A percentile compares a stretch with the other conserved stretches of the same genome.
Evolutionary conservation across 64 coral and sea anemone species (phyloP).

Genomic region (Trachythela sp.): DNA sequence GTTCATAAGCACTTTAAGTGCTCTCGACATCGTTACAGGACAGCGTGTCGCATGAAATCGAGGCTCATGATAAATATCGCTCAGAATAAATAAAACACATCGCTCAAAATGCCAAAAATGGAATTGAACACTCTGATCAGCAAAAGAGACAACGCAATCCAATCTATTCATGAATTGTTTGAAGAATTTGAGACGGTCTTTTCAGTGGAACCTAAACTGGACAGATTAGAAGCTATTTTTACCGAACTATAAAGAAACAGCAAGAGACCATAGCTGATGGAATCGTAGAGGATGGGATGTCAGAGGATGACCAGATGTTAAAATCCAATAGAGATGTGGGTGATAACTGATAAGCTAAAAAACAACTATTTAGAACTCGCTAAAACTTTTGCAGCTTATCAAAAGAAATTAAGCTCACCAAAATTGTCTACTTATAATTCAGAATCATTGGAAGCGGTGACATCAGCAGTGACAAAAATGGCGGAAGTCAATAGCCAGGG

Average conservation of each 20-base stretch:
- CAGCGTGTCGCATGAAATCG: not conserved
- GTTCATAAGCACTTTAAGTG: no score
- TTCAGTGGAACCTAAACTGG: not conserved
- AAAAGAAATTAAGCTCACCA: not conserved
- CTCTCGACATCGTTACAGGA: no score
- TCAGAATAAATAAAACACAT: not conserved
- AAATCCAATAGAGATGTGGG: not conserved
- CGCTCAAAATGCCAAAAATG: not conserved
- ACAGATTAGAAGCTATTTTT: not conserved
- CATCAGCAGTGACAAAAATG: not conserved
- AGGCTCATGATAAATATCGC: not conserved
- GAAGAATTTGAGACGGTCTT: not conserved
- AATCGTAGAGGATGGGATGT: not conserved
- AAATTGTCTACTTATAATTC: not conserved
- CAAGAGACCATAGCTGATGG: not conserved
- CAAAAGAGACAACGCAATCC: not conserved
- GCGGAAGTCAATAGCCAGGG: constrained; percentile 1
- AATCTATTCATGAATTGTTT: not conserved
- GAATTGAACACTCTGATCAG: not conserved
- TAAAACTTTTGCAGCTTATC: not conserved
- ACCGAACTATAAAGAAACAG: not conserved
- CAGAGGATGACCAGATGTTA: not conserved
- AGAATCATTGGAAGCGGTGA: not conserved
- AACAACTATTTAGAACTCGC: not conserved
- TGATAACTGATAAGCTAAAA: not conserved